A percentile compares a stretch with the other conserved stretches of the same genome.
Conservation (phyloP, 2,113 vertebrate genomes). For the Pongo abelii region DNA sequence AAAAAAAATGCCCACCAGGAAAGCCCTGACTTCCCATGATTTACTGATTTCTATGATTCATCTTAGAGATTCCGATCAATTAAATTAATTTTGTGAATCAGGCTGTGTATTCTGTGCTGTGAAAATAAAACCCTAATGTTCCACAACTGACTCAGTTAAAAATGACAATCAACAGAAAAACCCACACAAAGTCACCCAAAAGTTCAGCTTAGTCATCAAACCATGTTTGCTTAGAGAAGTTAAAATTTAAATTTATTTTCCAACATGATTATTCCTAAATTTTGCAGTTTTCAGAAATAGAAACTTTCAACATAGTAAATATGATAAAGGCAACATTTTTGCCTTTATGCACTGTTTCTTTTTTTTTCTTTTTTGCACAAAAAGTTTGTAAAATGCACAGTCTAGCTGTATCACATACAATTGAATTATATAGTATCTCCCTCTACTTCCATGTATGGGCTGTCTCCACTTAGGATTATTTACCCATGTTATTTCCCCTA, state of each 20-base stretch:
- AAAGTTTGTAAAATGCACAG: background rate
- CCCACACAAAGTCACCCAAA: background rate
- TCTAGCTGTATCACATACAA: background rate
- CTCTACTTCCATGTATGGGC: rapidly evolving
- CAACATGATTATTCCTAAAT: background rate
- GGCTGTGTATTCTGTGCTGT: slow-evolving; percentile 4
- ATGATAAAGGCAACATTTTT: background rate
- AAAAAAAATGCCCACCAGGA: slow-evolving; percentile 34
- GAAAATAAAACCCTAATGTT: slow-evolving; percentile 59
- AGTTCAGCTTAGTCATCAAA: slow-evolving; percentile 56
- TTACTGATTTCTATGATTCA: slow-evolving; percentile 67
- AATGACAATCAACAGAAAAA: slow-evolving; percentile 52
- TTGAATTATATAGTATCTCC: background rate
- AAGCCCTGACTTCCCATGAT: slow-evolving; percentile 41
- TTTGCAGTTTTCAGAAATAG: slow-evolving; percentile 7
- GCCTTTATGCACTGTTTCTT: background rate
- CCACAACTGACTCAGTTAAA: slow-evolving; percentile 38
- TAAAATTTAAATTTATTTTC: slow-evolving; percentile 12
- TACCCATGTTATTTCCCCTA: background rate
- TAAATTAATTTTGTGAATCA: slow-evolving; percentile 49
- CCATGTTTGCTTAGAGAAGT: slow-evolving; percentile 8
- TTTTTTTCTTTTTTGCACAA: background rate
- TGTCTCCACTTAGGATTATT: background rate
- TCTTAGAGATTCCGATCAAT: slow-evolving; percentile 62
- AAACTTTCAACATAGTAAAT: slow-evolving; percentile 36